Evolutionary conservation across 92 coral and sea anemone species (phyloP).

Genomic region (Bergia sp.): DNA sequence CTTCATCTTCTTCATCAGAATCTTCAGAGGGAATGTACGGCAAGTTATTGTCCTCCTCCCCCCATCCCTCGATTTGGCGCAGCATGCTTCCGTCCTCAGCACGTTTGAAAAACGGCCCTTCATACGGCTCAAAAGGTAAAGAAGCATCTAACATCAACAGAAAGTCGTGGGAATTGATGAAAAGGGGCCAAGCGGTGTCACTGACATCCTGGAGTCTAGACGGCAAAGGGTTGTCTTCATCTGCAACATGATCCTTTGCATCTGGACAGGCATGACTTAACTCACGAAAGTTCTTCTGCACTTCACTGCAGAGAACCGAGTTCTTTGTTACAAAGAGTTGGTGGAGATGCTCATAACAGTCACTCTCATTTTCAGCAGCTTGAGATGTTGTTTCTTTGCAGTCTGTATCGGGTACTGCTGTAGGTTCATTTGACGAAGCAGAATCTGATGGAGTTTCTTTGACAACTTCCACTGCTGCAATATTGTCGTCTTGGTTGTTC

Average conservation of each 20-base stretch:
- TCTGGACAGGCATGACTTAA: slow-evolving; percentile 86
- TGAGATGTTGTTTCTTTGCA: background rate
- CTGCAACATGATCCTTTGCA: slow-evolving; percentile 47
- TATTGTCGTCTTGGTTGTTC: background rate
- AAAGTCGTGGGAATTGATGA: slow-evolving; percentile 84
- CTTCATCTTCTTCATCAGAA: slow-evolving; percentile 71
- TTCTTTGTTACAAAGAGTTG: slow-evolving; percentile 95
- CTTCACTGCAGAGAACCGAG: slow-evolving; percentile 92
- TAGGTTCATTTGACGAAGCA: background rate
- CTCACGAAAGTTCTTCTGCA: slow-evolving; percentile 88
- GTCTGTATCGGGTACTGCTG: slow-evolving; percentile 7
- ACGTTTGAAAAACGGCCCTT: slow-evolving; percentile 74
- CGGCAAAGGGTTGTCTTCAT: slow-evolving; percentile 67
- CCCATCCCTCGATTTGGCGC: slow-evolving; percentile 91
- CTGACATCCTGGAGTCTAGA: slow-evolving; percentile 70
- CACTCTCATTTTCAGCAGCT: slow-evolving; percentile 20
- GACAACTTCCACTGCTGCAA: background rate
- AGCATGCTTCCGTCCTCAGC: slow-evolving; percentile 78
- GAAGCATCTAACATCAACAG: slow-evolving; percentile 94
- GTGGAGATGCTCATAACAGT: slow-evolving; percentile 81
- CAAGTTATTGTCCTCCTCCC: slow-evolving; percentile 83
- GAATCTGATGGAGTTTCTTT: background rate
- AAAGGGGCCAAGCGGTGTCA: slow-evolving; percentile 91
- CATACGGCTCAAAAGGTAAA: slow-evolving; percentile 65
- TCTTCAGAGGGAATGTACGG: slow-evolving; percentile 71